These are phyloP conservation scores for Elaphurus davidianus DNA, from an alignment of 2,113 vertebrate genomes.

Conservation along the genomic window DNA sequence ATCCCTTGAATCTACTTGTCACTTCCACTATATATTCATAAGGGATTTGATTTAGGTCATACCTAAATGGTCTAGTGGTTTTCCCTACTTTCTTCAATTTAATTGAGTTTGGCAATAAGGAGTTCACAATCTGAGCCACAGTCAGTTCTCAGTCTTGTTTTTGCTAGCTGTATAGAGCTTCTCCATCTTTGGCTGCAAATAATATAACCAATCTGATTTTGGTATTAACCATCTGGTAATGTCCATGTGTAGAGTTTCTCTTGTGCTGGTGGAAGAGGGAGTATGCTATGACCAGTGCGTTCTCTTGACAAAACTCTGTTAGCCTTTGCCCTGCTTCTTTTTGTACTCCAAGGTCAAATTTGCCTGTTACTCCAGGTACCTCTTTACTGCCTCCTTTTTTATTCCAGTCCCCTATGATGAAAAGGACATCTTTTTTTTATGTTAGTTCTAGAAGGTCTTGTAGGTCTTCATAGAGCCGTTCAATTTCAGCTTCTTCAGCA, in stretches of 20 bases:
- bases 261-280: not conserved
- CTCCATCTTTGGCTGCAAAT: not conserved
- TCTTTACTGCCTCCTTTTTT: not conserved
- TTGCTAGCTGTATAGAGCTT: not conserved
- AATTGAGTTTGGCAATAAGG: not conserved
- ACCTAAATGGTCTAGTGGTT: not conserved
- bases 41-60: not conserved
- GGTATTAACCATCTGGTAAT: not conserved
- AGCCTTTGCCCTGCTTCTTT: not conserved
- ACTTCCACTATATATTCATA: not conserved
- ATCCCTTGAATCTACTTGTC: not conserved
- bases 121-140: not conserved
- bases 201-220: not conserved
- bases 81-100: not conserved
- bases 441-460: not conserved
- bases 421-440: not conserved
- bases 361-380: not conserved
- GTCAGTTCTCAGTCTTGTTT: not conserved
- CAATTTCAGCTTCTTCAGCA: not conserved
- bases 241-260: not conserved
- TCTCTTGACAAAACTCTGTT: not conserved
- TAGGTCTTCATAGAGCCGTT: rapidly evolving
- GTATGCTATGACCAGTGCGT: not conserved
- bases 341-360: not conserved
- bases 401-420: not conserved